These are phyloP conservation scores for Lophius americanus DNA, from an alignment of 2,797 vertebrate genomes.

Conservation along the genomic window DNA sequence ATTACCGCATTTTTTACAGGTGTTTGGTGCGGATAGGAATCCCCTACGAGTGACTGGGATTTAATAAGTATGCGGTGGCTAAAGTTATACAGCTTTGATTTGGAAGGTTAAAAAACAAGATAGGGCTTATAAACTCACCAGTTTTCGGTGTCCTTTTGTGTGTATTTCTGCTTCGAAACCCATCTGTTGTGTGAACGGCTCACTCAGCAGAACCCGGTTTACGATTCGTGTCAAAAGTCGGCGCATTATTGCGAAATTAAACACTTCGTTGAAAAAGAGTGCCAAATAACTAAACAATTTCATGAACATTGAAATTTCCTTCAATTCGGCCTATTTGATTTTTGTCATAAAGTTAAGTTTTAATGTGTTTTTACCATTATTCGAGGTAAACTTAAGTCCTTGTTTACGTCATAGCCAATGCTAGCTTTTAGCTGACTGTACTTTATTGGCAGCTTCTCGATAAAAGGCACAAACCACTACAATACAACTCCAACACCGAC, in stretches of 20 bases:
- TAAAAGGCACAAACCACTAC: neutral
- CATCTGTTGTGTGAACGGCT: constrained; percentile 30
- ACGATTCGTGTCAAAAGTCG: constrained; percentile 63
- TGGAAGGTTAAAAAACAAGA: too few species aligned
- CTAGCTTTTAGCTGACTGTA: constrained; percentile 12
- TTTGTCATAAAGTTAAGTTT: neutral
- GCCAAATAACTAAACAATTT: constrained; percentile 33
- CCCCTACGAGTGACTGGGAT: accelerated
- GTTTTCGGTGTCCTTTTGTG: constrained; percentile 40
- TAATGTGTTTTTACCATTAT: accelerated
- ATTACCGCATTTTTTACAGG: neutral
- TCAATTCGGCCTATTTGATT: constrained; percentile 17
- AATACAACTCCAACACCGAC: neutral
- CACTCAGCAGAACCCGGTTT: constrained; percentile 53
- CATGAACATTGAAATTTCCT: accelerated
- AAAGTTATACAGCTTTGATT: neutral
- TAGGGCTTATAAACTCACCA: constrained; percentile 63
- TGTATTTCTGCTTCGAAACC: constrained; percentile 43
- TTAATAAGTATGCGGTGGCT: accelerated
- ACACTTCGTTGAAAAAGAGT: constrained; percentile 29
- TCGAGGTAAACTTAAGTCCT: neutral
- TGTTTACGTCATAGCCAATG: too few species aligned
- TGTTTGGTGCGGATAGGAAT: neutral
- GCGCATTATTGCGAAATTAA: constrained; percentile 58
- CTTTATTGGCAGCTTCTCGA: neutral